phyloP scores from a whole-genome alignment of 2,797 vertebrate species.

The Bovichtus diacanthus region DNA sequence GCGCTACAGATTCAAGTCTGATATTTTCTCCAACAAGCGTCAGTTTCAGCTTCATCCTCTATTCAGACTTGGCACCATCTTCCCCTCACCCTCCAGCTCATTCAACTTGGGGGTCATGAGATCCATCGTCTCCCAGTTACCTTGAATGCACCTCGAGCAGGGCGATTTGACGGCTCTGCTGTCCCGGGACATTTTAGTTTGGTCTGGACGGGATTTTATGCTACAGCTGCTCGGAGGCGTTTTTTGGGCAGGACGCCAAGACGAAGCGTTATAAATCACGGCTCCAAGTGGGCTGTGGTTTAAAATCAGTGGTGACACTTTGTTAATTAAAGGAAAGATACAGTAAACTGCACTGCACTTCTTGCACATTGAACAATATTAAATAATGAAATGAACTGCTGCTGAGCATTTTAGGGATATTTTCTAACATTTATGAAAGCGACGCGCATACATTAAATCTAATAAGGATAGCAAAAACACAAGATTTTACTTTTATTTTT shows the following conservation, averaged over 20 bases:
- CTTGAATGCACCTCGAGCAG: constrained; percentile 50
- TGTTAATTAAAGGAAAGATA: background rate
- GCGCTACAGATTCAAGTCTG: constrained; percentile 22
- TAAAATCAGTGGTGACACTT: background rate
- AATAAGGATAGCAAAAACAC: background rate
- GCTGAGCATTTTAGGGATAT: background rate
- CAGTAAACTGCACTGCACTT: background rate
- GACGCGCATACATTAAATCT: background rate
- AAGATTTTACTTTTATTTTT: background rate
- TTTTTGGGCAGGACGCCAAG: constrained; percentile 38
- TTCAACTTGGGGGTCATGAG: constrained; percentile 4
- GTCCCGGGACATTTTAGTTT: constrained; percentile 14
- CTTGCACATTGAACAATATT: background rate
- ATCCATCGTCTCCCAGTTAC: constrained; percentile 29
- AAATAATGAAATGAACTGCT: too few species aligned
- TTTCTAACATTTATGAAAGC: background rate
- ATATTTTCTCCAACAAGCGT: background rate
- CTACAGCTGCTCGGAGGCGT: constrained; percentile 43
- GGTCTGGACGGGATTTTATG: constrained; percentile 6
- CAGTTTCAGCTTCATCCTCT: background rate
- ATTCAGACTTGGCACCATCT: background rate
- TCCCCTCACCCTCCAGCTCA: background rate
- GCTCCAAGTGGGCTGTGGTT: constrained; percentile 32
- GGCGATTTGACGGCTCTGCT: background rate
- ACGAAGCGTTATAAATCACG: constrained; percentile 45